Conservation (phyloP, 1,140 invertebrate genomes). For the Panagrolaimus sp. region DNA sequence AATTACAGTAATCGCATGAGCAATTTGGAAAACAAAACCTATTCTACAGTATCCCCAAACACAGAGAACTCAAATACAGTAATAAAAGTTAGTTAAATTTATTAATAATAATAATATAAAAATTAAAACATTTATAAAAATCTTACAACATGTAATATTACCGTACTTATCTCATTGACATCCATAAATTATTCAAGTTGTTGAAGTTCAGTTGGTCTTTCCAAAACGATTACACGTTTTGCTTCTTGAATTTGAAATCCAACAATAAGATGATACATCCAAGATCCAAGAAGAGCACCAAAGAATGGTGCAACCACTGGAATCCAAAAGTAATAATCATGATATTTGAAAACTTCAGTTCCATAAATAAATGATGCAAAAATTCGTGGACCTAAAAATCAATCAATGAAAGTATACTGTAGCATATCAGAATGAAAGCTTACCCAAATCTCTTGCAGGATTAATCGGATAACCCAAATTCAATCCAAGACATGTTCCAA, state of each 20-base stretch:
- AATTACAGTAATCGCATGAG: too few species aligned
- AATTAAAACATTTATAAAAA: too few species aligned
- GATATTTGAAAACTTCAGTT: slow-evolving; percentile 42
- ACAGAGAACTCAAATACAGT: too few species aligned
- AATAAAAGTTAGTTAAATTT: too few species aligned
- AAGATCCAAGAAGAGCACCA: slow-evolving; percentile 51
- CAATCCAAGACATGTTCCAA: slow-evolving; percentile 64
- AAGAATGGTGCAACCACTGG: slow-evolving; percentile 55
- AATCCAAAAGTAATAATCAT: slow-evolving; percentile 55
- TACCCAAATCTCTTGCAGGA: slow-evolving; percentile 65
- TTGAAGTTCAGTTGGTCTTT: not conserved
- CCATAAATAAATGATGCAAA: slow-evolving; percentile 66
- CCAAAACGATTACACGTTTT: not conserved
- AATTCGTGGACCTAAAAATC: slow-evolving; percentile 62
- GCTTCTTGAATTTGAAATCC: slow-evolving; percentile 42
- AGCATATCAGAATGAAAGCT: too few species aligned
- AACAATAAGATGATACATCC: slow-evolving; percentile 47
- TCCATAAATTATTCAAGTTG: not conserved
- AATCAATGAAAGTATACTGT: too few species aligned
- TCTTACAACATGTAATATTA: too few species aligned
- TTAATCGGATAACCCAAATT: slow-evolving; percentile 66
- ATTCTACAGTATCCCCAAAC: too few species aligned
- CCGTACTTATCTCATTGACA: too few species aligned
- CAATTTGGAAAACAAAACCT: too few species aligned
- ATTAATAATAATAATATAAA: too few species aligned